phyloP scores from a whole-genome alignment of 1,140 invertebrate species.

The Brachionus plicatilis region DNA sequence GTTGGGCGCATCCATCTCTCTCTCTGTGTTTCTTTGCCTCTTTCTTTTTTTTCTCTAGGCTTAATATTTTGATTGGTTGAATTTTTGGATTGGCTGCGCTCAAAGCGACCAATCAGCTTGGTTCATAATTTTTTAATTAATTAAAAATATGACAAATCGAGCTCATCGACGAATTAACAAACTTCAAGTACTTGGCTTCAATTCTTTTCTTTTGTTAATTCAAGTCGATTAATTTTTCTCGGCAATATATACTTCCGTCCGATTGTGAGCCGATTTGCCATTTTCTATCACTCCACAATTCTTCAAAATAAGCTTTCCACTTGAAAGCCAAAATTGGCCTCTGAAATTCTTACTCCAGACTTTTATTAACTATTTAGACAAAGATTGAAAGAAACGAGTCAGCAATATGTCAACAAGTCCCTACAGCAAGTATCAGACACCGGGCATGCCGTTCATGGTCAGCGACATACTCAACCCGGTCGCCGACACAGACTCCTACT shows the following conservation, averaged over 20 bases:
- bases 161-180: background rate
- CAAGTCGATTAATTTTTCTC: background rate
- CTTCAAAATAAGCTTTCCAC: background rate
- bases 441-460: conserved; percentile 8
- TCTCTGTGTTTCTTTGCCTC: too few species aligned
- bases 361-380: background rate
- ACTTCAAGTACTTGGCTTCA: conserved; percentile 19
- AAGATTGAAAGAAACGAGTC: background rate
- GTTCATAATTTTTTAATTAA: conserved; percentile 1
- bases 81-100: background rate
- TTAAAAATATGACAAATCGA: conserved; percentile 24
- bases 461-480: conserved; percentile 3
- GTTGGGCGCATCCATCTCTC: too few species aligned
- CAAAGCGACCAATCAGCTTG: background rate
- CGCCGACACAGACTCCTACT: background rate
- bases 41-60: too few species aligned
- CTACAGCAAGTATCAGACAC: background rate
- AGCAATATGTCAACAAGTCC: conserved; percentile 12
- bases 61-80: background rate
- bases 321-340: background rate
- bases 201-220: background rate
- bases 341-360: background rate
- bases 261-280: conserved; percentile 6
- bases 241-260: conserved; percentile 5
- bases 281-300: background rate